Base-by-base conservation (phyloP, 2,888 invertebrate genomes). In the Sclerodermus sp. region DNA sequence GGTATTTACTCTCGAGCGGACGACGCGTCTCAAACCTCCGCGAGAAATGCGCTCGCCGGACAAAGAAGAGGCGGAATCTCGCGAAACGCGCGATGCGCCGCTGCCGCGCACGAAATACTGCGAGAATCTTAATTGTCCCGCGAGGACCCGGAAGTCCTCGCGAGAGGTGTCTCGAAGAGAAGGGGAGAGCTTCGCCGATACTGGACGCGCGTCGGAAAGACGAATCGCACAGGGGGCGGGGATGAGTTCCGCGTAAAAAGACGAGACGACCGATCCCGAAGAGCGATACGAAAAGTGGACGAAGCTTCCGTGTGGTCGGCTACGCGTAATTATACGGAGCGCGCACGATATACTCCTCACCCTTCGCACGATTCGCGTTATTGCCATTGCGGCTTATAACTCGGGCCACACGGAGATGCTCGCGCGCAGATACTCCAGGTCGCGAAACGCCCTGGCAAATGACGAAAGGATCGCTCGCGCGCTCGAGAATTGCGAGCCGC, bases 271-370 rank as follows among this genome's bases (percentile, higher is more conserved):
- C 14, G 42, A 17, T 8, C 6, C 14, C 30, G 17, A 49, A 12
- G 14, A n/a, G 32, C 29, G 18, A 42, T 29, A 2, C 12, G 38
- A n/a, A 39, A 10, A 38, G 29, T 9, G 14, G 36, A 14, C 15
- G 23, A n/a, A 16, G 60, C 63, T 63, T 61, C 63, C 63, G 61
- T 61, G 58, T 60, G 57, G 55, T 59, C 52, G 52, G 44, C 50
- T 23, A 23, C 23, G 8, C 61, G 63, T 59, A 61, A 63, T 63
- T 63, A 63, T 54, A 53, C 46, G 52, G 44, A 45, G 44, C 48
- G 47, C 46, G 47, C 47, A 51, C 49, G 55, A 54, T 50, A 53
- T 42, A 51, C 37, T 23, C 23, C n/a, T n/a, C n/a, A n/a, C n/a
- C 53, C 53, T 41, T 53, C 47, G 55, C 57, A 51, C 57, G 49